Percentiles rank a stretch among this genome's conserved stretches.
These are phyloP conservation scores for Eupeodes luniger DNA, from an alignment of 2,888 invertebrate genomes.

Conservation along the genomic window DNA sequence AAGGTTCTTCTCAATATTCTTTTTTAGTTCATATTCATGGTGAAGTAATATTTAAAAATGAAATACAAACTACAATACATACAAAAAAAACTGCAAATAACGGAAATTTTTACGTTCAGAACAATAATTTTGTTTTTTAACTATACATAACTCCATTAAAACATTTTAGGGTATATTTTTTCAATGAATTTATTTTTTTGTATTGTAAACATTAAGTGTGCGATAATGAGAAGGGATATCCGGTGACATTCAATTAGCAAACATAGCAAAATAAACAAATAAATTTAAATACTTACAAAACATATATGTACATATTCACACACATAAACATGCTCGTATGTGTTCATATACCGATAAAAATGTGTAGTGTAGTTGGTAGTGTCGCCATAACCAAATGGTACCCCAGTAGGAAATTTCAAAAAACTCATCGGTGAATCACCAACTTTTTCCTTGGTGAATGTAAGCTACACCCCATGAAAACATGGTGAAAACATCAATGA, in stretches of 20 bases:
- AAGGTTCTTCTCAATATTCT: not conserved
- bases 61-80: not conserved
- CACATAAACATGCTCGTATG: not conserved
- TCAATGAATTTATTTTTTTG: constrained; percentile 30
- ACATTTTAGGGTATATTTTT: constrained; percentile 29
- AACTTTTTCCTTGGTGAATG: too few relatives aligned
- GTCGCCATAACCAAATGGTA: not conserved
- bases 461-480: too few relatives aligned
- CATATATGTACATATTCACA: constrained; percentile 5
- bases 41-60: not conserved
- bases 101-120: not conserved
- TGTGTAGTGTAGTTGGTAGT: not conserved
- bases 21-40: too few relatives aligned
- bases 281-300: constrained; percentile 56
- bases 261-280: constrained; percentile 66
- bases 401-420: too few relatives aligned
- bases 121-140: not conserved
- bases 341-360: not conserved
- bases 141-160: constrained; percentile 31
- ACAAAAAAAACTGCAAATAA: not conserved
- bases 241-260: constrained; percentile 75
- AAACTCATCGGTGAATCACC: too few relatives aligned
- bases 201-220: constrained; percentile 59
- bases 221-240: constrained; percentile 70
- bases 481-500: too few relatives aligned